Evolutionary conservation across 1,140 invertebrate species (phyloP), one percentile per base, ranked within the genome.

Genomic region (Micrasema minimum): DNA sequence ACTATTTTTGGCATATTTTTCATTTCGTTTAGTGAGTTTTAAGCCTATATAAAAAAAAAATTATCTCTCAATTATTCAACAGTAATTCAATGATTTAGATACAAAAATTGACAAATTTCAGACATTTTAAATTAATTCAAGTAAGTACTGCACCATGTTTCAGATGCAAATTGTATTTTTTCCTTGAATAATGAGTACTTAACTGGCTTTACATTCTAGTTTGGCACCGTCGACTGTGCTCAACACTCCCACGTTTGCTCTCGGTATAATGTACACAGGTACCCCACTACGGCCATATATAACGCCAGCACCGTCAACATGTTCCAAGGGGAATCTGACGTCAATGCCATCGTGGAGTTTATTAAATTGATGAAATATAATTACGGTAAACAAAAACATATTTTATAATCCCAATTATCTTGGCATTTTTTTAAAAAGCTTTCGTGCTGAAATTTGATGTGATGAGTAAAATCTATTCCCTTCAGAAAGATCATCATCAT

Each of bases 231-330:
- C 5, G 89, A 90, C 77, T 90, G 89, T 74, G 88, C 87, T 2
- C 76, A 82, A 16, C 86, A 90, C 75, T 77, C 80, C 10, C 69
- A 78, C 10, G 78, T 89, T 16, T 89, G 87, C 77, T 80, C 81
- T n/a, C 82, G 87, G 76, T 87, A 91, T 74, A 89, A 89, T 51
- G 87, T 93, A 51, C 79, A 83, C 31, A 89, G 89, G 5, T 94
- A 93, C 82, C 92, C 93, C 2, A 92, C 92, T 0, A 88, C 90
- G 7, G 88, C 92, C 66, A 81, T 93, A 1, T 91, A 91, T 75
- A 92, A 92, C 76, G 82, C 85, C 2, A 88, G 85, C 43, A 79
- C 78, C 2, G 83, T 84, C 20, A 83, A 87, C 55, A 82, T 85
- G 55, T 93, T 88, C 79, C 85, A 86, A 66, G 88, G 90, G 5